These are phyloP conservation scores for Trichogramma evanescens DNA, from an alignment of 2,888 invertebrate species.

Conservation along the genomic window DNA sequence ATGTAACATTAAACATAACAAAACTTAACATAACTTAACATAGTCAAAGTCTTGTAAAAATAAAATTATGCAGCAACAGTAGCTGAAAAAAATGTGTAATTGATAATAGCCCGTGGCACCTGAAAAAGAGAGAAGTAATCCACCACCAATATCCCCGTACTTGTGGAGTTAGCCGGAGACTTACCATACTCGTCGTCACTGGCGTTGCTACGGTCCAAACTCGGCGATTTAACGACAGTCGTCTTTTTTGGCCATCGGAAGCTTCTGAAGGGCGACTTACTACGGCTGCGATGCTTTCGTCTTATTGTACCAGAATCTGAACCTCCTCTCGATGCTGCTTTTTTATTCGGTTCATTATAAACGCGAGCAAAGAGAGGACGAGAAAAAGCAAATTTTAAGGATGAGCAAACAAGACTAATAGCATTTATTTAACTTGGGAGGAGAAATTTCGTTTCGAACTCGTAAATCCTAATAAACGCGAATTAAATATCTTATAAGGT, in stretches of 20 bases:
- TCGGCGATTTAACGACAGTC: slow-evolving; percentile 49
- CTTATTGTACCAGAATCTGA: slow-evolving; percentile 44
- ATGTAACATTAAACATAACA: too few relatives aligned
- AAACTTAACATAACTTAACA: too few relatives aligned
- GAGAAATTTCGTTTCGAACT: too few relatives aligned
- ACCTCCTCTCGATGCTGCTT: slow-evolving; percentile 41
- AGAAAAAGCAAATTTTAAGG: not conserved
- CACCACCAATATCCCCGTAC: too few relatives aligned
- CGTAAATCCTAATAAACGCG: too few relatives aligned
- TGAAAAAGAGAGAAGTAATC: not conserved
- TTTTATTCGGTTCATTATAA: slow-evolving; percentile 23
- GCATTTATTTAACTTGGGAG: not conserved
- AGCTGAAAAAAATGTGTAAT: not conserved
- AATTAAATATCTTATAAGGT: too few relatives aligned
- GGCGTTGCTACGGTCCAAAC: slow-evolving; percentile 61
- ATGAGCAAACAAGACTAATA: slow-evolving; percentile 2
- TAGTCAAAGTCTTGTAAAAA: too few relatives aligned
- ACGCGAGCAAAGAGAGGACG: slow-evolving; percentile 22
- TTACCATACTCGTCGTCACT: slow-evolving; percentile 75
- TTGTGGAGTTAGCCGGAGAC: slow-evolving; percentile 32
- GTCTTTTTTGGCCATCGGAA: slow-evolving; percentile 80
- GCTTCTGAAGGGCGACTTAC: slow-evolving; percentile 90
- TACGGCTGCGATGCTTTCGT: slow-evolving; percentile 75
- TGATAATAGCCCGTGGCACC: not conserved
- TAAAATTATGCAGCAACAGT: not conserved